These are phyloP conservation scores for Bombus fervidus DNA, from an alignment of 1,140 invertebrate species.

Conservation along the genomic window DNA sequence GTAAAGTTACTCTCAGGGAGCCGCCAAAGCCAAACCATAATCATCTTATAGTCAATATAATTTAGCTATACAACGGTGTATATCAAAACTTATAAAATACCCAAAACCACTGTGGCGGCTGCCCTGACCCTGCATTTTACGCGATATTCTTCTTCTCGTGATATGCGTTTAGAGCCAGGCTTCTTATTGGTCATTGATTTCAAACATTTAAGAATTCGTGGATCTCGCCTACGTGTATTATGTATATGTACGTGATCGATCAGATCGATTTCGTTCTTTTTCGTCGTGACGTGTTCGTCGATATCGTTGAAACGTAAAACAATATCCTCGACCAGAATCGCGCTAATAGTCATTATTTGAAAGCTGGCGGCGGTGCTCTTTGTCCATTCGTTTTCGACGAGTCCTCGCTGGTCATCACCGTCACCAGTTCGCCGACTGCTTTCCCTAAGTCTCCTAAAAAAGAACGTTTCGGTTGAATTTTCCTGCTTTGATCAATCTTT, in stretches of 20 bases:
- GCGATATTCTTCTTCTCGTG: constrained; percentile 69
- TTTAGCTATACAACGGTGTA: constrained; percentile 77
- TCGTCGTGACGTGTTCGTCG: background rate
- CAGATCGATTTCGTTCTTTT: constrained; percentile 3
- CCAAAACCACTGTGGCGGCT: constrained; percentile 76
- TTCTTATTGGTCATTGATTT: constrained; percentile 78
- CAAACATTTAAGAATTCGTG: constrained; percentile 62
- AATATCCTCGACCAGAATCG: constrained; percentile 2
- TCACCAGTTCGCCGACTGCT: constrained; percentile 93
- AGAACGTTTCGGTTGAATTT: background rate
- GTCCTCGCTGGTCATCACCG: constrained; percentile 92
- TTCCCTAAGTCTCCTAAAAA: constrained; percentile 90
- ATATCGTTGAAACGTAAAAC: constrained; percentile 27
- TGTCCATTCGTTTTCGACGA: constrained; percentile 77
- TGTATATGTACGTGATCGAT: constrained; percentile 18
- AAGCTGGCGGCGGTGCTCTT: constrained; percentile 78
- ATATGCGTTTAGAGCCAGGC: constrained; percentile 81
- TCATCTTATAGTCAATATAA: constrained; percentile 69
- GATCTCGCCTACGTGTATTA: constrained; percentile 48
- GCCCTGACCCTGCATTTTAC: constrained; percentile 74
- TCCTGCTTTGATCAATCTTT: too few relatives aligned
- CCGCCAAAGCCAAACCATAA: constrained; percentile 73
- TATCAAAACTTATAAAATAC: constrained; percentile 82
- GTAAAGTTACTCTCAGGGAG: constrained; percentile 74
- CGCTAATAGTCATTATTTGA: constrained; percentile 73